phyloP scores from a whole-genome alignment of 2,113 vertebrate genomes.

The Camelus bactrianus region DNA sequence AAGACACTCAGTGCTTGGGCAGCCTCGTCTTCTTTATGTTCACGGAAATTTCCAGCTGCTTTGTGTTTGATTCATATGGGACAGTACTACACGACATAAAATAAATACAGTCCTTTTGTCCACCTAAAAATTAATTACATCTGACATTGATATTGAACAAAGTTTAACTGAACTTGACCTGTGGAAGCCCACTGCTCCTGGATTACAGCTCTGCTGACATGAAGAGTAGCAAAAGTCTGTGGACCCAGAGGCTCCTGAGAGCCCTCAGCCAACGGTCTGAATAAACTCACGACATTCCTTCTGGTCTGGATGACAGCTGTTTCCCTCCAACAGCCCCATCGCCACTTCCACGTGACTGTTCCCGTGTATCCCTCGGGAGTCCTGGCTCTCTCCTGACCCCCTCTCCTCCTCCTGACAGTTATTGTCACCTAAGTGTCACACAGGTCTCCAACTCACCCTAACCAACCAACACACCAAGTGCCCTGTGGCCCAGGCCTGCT shows the following conservation, averaged over 20 bases:
- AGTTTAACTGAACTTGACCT: background rate
- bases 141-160: background rate
- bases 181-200: background rate
- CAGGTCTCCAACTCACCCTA: background rate
- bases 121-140: background rate
- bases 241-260: background rate
- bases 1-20: rapidly evolving
- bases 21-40: background rate
- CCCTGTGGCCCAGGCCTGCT: background rate
- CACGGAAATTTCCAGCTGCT: background rate
- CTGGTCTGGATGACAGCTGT: background rate
- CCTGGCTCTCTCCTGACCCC: background rate
- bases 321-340: background rate
- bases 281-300: background rate
- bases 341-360: rapidly evolving
- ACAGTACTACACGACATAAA: background rate
- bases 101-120: background rate
- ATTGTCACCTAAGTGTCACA: background rate
- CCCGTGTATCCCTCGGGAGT: rapidly evolving
- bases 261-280: background rate
- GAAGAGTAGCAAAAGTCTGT: background rate
- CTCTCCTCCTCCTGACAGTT: background rate
- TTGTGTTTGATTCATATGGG: background rate
- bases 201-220: background rate
- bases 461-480: background rate